Evolutionary conservation across 2,113 vertebrate species (phyloP).

Genomic region (Sceloporus tristichus): DNA sequence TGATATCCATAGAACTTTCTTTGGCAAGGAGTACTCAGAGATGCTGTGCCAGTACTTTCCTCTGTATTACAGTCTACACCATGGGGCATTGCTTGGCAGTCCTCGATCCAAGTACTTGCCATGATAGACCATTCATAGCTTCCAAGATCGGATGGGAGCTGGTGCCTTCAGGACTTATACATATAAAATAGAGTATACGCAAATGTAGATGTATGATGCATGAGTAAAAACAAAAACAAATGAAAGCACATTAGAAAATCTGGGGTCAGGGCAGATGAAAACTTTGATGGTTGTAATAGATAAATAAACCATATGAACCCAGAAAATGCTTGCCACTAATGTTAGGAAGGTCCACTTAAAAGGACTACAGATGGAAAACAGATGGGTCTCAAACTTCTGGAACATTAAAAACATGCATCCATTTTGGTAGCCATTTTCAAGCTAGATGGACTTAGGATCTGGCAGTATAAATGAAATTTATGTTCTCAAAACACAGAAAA

Average conservation of each 20-base stretch:
- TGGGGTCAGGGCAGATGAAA: not conserved
- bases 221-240: no score
- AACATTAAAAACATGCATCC: not conserved
- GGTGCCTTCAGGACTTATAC: no score
- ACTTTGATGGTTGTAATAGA: not conserved
- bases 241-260: not conserved
- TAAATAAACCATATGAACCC: constrained; percentile 40
- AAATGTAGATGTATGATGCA: no score
- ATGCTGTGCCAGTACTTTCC: no score
- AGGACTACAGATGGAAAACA: not conserved
- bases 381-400: not conserved
- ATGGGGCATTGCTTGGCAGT: no score
- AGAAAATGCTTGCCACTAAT: constrained; percentile 27
- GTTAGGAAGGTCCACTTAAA: not conserved
- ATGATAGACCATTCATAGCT: no score
- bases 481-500: not conserved
- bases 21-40: no score
- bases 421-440: not conserved
- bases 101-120: no score
- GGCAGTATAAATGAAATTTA: not conserved
- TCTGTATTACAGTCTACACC: no score
- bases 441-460: not conserved
- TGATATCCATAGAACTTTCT: no score
- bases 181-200: no score
- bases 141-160: no score